Percentiles rank a stretch among this genome's conserved stretches.
These are phyloP conservation scores for Triplophysa bombifrons DNA, from an alignment of 2,797 vertebrate genomes.

Conservation along the genomic window DNA sequence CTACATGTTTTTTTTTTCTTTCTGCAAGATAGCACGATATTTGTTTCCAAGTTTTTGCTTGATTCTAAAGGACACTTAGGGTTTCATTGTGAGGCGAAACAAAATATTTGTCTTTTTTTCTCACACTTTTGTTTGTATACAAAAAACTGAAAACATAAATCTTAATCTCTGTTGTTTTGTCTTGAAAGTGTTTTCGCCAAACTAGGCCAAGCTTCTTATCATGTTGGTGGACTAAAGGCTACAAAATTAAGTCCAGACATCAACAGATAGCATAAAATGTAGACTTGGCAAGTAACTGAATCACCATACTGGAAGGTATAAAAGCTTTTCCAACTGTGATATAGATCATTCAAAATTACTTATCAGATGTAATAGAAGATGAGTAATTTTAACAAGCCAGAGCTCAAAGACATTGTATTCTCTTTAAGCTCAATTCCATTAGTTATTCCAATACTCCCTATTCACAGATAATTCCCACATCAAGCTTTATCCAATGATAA, in stretches of 20 bases:
- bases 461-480: slow-evolving; percentile 21
- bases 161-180: neutral
- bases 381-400: neutral
- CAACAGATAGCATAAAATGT: neutral
- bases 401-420: slow-evolving; percentile 2
- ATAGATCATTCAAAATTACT: neutral
- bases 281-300: neutral
- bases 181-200: slow-evolving; percentile 5
- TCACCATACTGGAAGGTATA: neutral
- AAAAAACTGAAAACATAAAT: slow-evolving; percentile 8
- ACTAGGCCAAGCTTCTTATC: neutral
- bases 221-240: neutral
- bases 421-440: neutral
- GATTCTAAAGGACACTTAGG: slow-evolving; percentile 2
- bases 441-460: slow-evolving; percentile 7
- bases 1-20: neutral
- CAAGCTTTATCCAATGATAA: slow-evolving; percentile 20
- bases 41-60: neutral
- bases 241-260: neutral
- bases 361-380: neutral
- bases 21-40: neutral
- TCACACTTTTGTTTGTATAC: neutral
- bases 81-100: slow-evolving; percentile 18
- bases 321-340: slow-evolving; percentile 4
- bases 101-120: slow-evolving; percentile 10